Base-by-base conservation (phyloP, 2,113 vertebrate genomes). In the Colaptes auratus region DNA sequence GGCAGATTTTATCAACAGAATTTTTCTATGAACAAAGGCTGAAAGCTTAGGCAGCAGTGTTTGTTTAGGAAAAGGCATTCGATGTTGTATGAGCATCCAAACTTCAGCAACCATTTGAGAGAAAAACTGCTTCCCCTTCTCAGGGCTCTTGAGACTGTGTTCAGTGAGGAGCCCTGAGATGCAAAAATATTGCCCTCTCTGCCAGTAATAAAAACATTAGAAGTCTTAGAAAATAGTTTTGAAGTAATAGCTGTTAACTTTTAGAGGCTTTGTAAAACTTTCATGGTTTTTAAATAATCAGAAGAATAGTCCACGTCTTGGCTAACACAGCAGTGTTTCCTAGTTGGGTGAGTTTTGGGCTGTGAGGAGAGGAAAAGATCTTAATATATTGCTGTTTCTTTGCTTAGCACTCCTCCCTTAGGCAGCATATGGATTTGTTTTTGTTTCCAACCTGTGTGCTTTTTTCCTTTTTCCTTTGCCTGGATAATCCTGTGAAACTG, bases 361-460 rank as follows among this genome's bases (percentile, higher is more conserved):
- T 71, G 59, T 23, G 36, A 92, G 24, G 18, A 86, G 53, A 92
- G 53, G 46, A 79, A 90, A 76, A 82, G 9, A 73, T 36, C 70
- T 92, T 85, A 71, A 91, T 48, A 28, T 67, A n/a, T 84, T 44
- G 17, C 59, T 78, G 55, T 50, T 52, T 76, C 31, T 88, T 96
- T 96, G 66, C 80, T 81, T 92, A 94, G 77, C 27, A 66, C 69
- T 92, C 75, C 60, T 96, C 82, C 95, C 94, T 86, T 93, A 96
- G 95, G 93, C 86, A 90, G 75, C 58, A 36, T 87, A 94, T 73
- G 78, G 90, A 92, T 96, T 94, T 95, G 82, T 10, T 94, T 91
- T 77, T 81, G 39, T 92, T 94, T 83, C 80, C 75, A 64, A 53
- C 21, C 10, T 4, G 0, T 33, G 31, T 69, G 35, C 3, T 73